phyloP scores from a whole-genome alignment of 2,113 vertebrate genomes.

The Neofelis nebulosa region DNA sequence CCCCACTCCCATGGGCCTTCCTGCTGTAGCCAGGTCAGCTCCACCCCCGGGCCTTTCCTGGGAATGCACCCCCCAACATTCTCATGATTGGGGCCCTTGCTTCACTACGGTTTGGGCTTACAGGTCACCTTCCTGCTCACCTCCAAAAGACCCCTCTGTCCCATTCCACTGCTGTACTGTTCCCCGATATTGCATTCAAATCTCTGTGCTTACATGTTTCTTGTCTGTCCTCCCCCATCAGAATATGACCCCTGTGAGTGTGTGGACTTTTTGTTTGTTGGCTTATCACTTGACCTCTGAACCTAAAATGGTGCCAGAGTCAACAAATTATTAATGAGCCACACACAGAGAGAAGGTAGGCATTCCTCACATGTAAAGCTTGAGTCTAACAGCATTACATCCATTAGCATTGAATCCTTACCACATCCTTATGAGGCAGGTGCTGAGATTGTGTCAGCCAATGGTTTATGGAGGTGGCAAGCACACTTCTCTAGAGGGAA shows the following conservation, averaged over 20 bases:
- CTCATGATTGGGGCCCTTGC: neutral
- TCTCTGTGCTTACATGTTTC: neutral
- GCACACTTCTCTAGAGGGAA: neutral
- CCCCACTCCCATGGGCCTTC: neutral
- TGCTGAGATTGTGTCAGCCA: too few species aligned
- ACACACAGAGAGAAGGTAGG: neutral
- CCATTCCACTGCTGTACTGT: neutral
- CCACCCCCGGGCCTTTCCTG: neutral
- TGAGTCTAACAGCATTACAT: too few species aligned
- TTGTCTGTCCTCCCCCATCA: neutral
- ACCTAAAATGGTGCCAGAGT: neutral
- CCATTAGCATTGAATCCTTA: neutral
- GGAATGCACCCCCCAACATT: neutral
- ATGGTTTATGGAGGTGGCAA: too few species aligned
- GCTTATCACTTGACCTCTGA: neutral
- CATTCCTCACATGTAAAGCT: accelerated
- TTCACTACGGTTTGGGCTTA: neutral
- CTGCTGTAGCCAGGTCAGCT: neutral
- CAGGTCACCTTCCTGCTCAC: neutral
- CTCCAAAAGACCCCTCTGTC: neutral
- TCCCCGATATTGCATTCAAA: neutral
- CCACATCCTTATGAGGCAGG: neutral
- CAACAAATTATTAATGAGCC: neutral
- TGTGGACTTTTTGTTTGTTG: neutral
- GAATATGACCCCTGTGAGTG: neutral